Percentiles rank a stretch among this genome's conserved stretches.
Conservation (phyloP, 1,140 invertebrate species). For the Drosophila bocki region DNA sequence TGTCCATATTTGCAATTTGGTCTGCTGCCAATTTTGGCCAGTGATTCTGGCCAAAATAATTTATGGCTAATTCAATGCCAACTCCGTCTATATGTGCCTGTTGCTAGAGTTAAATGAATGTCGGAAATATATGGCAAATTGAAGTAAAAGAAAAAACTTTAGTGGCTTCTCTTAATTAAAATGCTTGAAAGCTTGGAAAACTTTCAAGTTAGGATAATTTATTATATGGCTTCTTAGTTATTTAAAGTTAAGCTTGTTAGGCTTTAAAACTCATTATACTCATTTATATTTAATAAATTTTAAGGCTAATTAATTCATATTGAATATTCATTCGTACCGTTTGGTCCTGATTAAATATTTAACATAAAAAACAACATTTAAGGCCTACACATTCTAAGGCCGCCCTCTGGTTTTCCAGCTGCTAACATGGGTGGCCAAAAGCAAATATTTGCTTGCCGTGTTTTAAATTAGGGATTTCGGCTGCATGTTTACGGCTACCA, state of each 20-base stretch:
- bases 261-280: background rate
- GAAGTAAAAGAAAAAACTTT: background rate
- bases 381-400: conserved; percentile 6
- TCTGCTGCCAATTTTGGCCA: conserved; percentile 7
- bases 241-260: background rate
- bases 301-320: conserved; percentile 16
- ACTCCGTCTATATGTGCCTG: conserved; percentile 10
- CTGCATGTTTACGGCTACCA: conserved; percentile 40
- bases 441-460: conserved; percentile 64
- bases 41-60: conserved; percentile 19
- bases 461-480: conserved; percentile 69
- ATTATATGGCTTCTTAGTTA: background rate
- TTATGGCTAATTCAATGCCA: conserved; percentile 26
- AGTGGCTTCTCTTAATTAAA: background rate
- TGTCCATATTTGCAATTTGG: conserved; percentile 48
- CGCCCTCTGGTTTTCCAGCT: background rate
- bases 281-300: background rate
- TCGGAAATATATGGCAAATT: background rate
- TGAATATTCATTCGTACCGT: conserved; percentile 10
- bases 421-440: conserved; percentile 32
- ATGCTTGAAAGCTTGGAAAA: no score
- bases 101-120: background rate
- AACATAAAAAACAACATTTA: conserved; percentile 9
- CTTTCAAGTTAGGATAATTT: background rate
- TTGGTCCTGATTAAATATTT: conserved; percentile 18